Conservation (phyloP, 2,113 vertebrate genomes). For the Mustelus asterias region DNA sequence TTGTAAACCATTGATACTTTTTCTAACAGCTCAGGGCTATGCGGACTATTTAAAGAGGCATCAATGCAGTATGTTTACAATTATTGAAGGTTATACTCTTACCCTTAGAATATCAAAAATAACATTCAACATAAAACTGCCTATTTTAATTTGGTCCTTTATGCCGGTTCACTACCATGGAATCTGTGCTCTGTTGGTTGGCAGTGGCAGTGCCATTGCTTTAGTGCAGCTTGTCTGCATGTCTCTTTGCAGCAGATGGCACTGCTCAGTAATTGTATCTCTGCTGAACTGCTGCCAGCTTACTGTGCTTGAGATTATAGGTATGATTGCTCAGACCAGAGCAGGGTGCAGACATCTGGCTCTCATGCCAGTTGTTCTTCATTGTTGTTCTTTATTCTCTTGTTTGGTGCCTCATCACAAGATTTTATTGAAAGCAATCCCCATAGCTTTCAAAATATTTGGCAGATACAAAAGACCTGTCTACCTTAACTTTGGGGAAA, state of each 20-base stretch:
- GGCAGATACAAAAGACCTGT: background rate
- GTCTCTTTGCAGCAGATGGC: background rate
- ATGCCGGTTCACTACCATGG: background rate
- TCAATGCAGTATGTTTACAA: background rate
- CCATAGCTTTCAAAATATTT: background rate
- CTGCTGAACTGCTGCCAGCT: background rate
- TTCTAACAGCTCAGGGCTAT: too few relatives aligned
- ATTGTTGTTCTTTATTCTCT: background rate
- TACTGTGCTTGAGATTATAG: background rate
- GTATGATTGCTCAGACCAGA: background rate
- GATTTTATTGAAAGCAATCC: background rate
- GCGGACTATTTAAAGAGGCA: too few relatives aligned
- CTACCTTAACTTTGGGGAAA: background rate
- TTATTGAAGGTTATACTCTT: background rate
- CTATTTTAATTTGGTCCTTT: background rate
- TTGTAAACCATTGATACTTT: too few relatives aligned
- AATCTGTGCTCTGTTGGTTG: background rate
- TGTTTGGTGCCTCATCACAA: background rate
- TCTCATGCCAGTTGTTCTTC: background rate
- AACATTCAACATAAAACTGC: background rate
- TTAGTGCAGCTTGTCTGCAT: background rate
- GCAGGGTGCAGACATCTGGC: background rate
- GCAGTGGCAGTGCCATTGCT: background rate
- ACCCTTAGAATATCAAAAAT: background rate
- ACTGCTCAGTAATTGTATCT: background rate